phyloP scores from a whole-genome alignment of 2,888 invertebrate species.

The Linhomoeus sp. region DNA sequence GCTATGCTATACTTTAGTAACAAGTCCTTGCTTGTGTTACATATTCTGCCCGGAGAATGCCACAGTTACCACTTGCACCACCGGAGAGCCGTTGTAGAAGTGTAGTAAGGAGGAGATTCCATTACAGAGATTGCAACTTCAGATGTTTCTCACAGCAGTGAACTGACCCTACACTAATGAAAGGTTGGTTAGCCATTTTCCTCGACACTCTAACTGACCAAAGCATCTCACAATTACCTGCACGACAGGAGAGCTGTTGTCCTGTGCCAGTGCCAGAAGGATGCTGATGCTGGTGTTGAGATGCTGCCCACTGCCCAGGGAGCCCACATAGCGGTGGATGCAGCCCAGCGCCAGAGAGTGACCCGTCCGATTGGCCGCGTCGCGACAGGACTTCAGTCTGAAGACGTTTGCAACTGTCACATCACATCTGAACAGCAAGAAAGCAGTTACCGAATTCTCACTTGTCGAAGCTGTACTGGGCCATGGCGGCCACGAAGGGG shows the following conservation, averaged over 20 bases:
- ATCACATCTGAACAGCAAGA: no score
- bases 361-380: slow-evolving; percentile 60
- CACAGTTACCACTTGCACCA: no score
- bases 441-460: slow-evolving; percentile 12
- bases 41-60: no score
- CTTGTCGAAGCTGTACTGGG: slow-evolving; percentile 69
- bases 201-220: not conserved
- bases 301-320: slow-evolving; percentile 84
- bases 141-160: no score
- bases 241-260: slow-evolving; percentile 73
- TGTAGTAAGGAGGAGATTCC: no score
- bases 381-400: slow-evolving; percentile 55
- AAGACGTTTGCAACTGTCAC: not conserved
- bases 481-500: slow-evolving; percentile 60
- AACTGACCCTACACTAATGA: not conserved
- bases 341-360: slow-evolving; percentile 86
- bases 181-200: not conserved
- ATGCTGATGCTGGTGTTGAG: slow-evolving; percentile 82
- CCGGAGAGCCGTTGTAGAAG: no score
- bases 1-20: no score
- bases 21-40: no score
- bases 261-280: slow-evolving; percentile 75
- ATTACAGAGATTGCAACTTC: no score
- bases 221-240: slow-evolving; percentile 41
- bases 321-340: slow-evolving; percentile 79